Evolutionary conservation across 92 coral and sea anemone genomes (phyloP).

Genomic region (Parazoanthus swiftii): DNA sequence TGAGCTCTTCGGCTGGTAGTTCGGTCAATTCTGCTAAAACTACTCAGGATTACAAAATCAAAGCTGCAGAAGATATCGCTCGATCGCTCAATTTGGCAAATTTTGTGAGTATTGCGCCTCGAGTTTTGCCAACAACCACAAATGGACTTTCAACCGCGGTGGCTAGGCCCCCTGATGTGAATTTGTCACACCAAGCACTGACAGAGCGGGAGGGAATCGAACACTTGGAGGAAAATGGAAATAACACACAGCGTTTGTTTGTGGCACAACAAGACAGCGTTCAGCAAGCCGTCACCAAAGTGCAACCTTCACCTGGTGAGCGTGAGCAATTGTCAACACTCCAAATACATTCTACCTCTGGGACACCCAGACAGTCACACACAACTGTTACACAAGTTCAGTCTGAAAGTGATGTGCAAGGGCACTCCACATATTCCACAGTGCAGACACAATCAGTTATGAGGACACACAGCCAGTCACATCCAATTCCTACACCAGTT

Average conservation of each 20-base stretch:
- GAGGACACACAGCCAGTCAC: too few relatives aligned
- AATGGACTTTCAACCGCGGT: not conserved
- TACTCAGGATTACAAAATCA: not conserved
- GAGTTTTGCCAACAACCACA: not conserved
- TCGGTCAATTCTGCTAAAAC: not conserved
- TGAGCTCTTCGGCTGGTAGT: not conserved
- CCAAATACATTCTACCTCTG: not conserved
- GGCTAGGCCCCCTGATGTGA: not conserved
- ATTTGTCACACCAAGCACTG: not conserved
- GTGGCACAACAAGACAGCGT: too few relatives aligned
- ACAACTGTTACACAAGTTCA: not conserved
- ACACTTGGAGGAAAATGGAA: not conserved
- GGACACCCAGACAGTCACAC: not conserved
- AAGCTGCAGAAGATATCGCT: not conserved
- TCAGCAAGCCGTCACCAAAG: too few relatives aligned
- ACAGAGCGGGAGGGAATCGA: not conserved
- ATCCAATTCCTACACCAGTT: not conserved
- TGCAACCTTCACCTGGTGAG: too few relatives aligned
- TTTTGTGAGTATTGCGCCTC: not conserved
- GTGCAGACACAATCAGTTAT: too few relatives aligned
- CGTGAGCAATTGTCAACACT: too few relatives aligned
- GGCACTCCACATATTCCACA: too few relatives aligned
- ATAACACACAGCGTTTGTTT: too few relatives aligned
- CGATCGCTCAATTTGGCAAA: not conserved
- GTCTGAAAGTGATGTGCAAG: too few relatives aligned